Evolutionary conservation across 2,888 invertebrate genomes (phyloP), one percentile per base, ranked within the genome.

Genomic region (Coelinius sp.): DNA sequence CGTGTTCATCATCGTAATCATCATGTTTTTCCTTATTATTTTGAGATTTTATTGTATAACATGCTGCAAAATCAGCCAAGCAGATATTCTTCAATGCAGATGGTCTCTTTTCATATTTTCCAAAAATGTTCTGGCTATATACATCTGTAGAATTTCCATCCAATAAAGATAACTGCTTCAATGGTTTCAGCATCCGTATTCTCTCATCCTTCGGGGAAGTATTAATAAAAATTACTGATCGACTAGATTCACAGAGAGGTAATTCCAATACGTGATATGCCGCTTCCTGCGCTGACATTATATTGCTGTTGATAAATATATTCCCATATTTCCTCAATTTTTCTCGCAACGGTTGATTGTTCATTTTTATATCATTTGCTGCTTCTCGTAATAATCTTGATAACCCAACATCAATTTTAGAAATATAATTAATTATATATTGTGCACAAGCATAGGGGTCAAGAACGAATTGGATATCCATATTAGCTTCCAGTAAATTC

Each of bases 231-330:
- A n/a, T n/a, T n/a, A n/a, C n/a, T n/a, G n/a, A n/a, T n/a, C n/a
- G n/a, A n/a, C n/a, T n/a, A n/a, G n/a, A n/a, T n/a, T n/a, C n/a
- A 6, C n/a, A 41, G n/a, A 41, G 12, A 41, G 10, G 10, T 12
- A 41, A 41, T 41, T 12, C 12, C 14, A 68, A 53, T 2, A 68
- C 38, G 17, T 38, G 38, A 20, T 22, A 38, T 12, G 68, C 68
- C n/a, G 53, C 68, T 56, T 68, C 68, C 22, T 68, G 68, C 20
- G 41, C 68, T 20, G 68, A 17, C 5, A 68, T 2, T 0, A 41
- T 17, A 35, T 53, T 53, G 5, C 35, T 10, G 14, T 68, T 68
- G n/a, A 68, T 38, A 14, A 68, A 68, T 0, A 38, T 38, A 56
- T 68, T 68, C 0, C 31, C 66, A 49, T 49, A 49, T 22, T 17